phyloP scores from a whole-genome alignment of 2,888 invertebrate genomes.

The Watsonalla binaria region DNA sequence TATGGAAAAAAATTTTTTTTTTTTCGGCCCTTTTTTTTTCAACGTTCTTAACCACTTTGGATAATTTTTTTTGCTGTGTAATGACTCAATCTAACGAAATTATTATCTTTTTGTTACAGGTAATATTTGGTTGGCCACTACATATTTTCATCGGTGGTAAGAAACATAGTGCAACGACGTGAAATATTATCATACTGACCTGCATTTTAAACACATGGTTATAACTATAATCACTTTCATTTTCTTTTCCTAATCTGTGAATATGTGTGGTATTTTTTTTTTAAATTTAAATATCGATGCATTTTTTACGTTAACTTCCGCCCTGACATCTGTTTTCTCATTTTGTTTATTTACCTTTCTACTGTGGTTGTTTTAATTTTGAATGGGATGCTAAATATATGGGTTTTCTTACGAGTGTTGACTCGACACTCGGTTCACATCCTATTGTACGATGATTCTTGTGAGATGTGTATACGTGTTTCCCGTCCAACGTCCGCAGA shows the following conservation, averaged over 20 bases:
- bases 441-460: conserved; percentile 23
- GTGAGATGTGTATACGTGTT: conserved; percentile 31
- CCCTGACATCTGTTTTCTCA: background rate
- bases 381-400: background rate
- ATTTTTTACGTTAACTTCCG: too few relatives aligned
- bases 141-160: background rate
- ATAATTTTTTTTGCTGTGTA: background rate
- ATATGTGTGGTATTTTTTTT: background rate
- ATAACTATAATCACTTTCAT: conserved; percentile 3
- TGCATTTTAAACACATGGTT: conserved; percentile 4
- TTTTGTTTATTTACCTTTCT: background rate
- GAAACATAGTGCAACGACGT: conserved; percentile 3
- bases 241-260: background rate
- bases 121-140: background rate
- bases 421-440: conserved; percentile 28
- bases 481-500: conserved; percentile 36
- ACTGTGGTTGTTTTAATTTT: background rate
- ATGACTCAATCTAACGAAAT: background rate
- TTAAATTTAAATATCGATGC: background rate
- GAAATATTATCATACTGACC: background rate
- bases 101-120: conserved; percentile 10
- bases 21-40: background rate
- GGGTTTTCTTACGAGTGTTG: conserved; percentile 16
- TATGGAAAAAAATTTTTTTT: background rate
- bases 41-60: background rate